Base-by-base conservation (phyloP, 2,888 invertebrate genomes). In the Poecilus cupreus region DNA sequence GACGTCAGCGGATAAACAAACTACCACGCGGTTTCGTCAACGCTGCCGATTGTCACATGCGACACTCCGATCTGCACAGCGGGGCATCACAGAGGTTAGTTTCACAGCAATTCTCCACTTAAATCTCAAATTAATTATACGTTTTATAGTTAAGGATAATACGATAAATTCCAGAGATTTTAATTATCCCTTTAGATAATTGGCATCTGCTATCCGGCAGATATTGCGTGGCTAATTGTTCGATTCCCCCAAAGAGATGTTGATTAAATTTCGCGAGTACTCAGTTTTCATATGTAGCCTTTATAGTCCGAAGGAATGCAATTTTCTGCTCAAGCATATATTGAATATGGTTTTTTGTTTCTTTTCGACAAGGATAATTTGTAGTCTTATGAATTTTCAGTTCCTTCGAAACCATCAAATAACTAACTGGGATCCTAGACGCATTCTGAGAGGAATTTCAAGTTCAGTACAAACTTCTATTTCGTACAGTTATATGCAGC, bases 71-170 rank as follows among this genome's bases (percentile, higher is more conserved):
- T 20, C 72, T 22, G 20, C 75, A 20, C 54, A 32, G 26, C 75
- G 54, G 51, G 54, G 22, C 64, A 46, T 5, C 46, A 26, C 20
- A 64, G 54, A 78, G 78, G 78, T 78, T 78, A 78, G 78, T 60
- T 60, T 24, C 39, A 39, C 26, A n/a, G n/a, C n/a, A n/a, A n/a
- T n/a, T n/a, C n/a, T n/a, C n/a, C n/a, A n/a, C n/a, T n/a, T n/a
- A n/a, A n/a, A n/a, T n/a, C n/a, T n/a, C n/a, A n/a, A n/a, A n/a
- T n/a, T n/a, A n/a, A n/a, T n/a, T n/a, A n/a, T n/a, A n/a, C n/a
- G n/a, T n/a, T n/a, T n/a, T n/a, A n/a, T n/a, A n/a, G n/a, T n/a
- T n/a, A 43, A 43, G n/a, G 43, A 3, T 26, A n/a, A 26, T 60
- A 26, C 22, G n/a, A 26, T 60, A 60, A 60, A 60, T 60, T 60